Evolutionary conservation across 2,888 invertebrate genomes (phyloP).

Genomic region (Allacma fusca): DNA sequence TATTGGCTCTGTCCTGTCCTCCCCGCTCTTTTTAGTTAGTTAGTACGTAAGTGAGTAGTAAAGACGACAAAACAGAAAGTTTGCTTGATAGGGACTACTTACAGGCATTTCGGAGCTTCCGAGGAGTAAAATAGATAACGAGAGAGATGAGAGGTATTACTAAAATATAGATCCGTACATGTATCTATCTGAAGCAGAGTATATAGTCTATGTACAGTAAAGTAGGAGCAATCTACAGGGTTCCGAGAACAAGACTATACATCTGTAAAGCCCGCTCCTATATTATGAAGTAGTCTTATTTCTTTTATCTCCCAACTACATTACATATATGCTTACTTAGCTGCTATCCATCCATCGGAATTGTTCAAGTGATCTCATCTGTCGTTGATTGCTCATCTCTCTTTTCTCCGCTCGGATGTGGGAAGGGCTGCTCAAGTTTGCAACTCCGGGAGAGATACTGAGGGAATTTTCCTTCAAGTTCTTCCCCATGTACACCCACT

Average conservation of each 20-base stretch:
- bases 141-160: neutral
- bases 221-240: no score
- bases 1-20: no score
- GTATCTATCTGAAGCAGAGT: no score
- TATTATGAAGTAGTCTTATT: neutral
- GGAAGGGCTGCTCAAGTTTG: neutral
- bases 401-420: constrained; percentile 4
- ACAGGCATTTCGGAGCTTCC: neutral
- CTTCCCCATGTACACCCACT: neutral
- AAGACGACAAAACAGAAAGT: constrained; percentile 6
- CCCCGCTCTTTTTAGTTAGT: no score
- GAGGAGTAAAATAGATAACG: neutral
- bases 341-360: neutral
- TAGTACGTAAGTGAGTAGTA: no score
- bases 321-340: neutral
- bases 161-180: no score
- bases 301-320: neutral
- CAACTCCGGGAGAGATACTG: neutral
- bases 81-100: neutral
- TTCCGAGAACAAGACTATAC: no score
- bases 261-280: no score
- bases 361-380: constrained; percentile 16
- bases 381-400: constrained; percentile 16
- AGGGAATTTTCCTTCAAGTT: neutral
- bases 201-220: no score